Base-by-base conservation (phyloP, 2,888 invertebrate genomes). In the Bombyx huttoni region DNA sequence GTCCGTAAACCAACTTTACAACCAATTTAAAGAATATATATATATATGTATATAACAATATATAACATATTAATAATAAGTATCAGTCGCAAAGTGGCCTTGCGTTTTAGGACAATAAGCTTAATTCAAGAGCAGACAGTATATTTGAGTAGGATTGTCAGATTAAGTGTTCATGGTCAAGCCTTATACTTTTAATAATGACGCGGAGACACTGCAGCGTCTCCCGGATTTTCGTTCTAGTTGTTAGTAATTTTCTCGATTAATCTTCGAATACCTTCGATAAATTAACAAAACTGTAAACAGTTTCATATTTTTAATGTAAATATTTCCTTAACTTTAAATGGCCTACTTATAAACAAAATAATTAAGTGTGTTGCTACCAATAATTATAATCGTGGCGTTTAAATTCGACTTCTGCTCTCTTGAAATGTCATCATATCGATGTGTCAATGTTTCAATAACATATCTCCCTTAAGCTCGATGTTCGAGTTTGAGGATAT, bases 271-370 rank as follows among this genome's bases (percentile, higher is more conserved):
- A 78, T 69, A 70, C 75, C 75, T 68, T 83, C 75, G 70, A 73
- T 77, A 70, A 40, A 40, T 40, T 40, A 40, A 40, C 12, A 40
- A 40, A 82, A 79, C 78, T 83, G 80, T 81, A 76, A 80, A 79
- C 78, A 72, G 78, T 81, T 79, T 79, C 78, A 66, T 75, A 73
- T 79, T 78, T 78, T 82, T 82, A 83, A 70, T 87, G 87, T 87
- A 87, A 78, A 87, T 87, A 87, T 83, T 82, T 79, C 82, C 78
- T 66, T 80, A 78, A 80, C 67, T 80, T 40, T 80, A 75, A 76
- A 84, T 78, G 85, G 86, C 85, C 85, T 86, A 87, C 69, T 8
- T 80, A 78, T 68, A 70, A 70, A 24, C 24, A 24, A 24, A 24
- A 24, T 77, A 75, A 75, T 77, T 72, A 73, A 68, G 81, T 78